Evolutionary conservation across 35 echinoderm and acorn worm species (phyloP), one percentile per base, ranked within the genome.

Genomic region (Chiridota heheva): DNA sequence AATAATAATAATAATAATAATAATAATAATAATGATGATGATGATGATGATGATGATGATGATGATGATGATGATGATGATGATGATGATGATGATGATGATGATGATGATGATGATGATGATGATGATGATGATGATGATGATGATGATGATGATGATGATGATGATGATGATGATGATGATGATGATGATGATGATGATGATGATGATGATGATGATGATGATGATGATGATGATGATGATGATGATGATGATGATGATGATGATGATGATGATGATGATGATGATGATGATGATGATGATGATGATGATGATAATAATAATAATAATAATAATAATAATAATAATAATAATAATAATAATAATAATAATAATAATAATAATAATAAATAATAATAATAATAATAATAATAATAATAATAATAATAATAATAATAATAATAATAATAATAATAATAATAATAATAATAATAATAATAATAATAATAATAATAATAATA

Each of bases 301-400:
- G 48, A 53, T 53, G 48, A 53, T 53, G 48, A 53, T 53, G 48
- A 53, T 53, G 10, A n/a, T 13, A 53, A 53, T 53, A 53, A 53
- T 53, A 53, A 53, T 53, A 53, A 53, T 53, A 53, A 53, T 53
- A 53, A n/a, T n/a, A n/a, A n/a, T n/a, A n/a, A n/a, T n/a, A n/a
- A n/a, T n/a, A n/a, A n/a, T n/a, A n/a, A n/a, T n/a, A n/a, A n/a
- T n/a, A n/a, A n/a, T n/a, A n/a, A n/a, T n/a, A n/a, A n/a, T n/a
- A n/a, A n/a, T n/a, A n/a, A n/a, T n/a, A n/a, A n/a, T n/a, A n/a
- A n/a, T n/a, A n/a, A n/a, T n/a, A n/a, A n/a, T n/a, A n/a, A n/a
- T n/a, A n/a, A n/a, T n/a, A n/a, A n/a, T n/a, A n/a, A n/a, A n/a
- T n/a, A n/a, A n/a, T n/a, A n/a, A n/a, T n/a, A n/a, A n/a, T n/a